phyloP scores from a whole-genome alignment of 2,888 invertebrate species.

The Bimastos eiseni region DNA sequence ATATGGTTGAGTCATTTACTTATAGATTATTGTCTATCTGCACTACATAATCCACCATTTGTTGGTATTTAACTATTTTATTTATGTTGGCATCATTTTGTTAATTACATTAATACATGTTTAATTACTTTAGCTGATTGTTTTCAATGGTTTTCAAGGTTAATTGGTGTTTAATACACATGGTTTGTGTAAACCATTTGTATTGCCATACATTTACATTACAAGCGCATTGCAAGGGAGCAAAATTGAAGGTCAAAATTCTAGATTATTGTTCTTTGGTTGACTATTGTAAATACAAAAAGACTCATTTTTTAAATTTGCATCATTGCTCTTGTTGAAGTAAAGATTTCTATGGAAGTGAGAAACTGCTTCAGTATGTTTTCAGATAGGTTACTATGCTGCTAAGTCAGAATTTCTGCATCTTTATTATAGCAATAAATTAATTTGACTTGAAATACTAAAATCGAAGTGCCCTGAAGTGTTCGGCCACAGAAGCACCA shows the following conservation, averaged over 20 bases:
- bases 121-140: neutral
- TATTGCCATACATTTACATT: neutral
- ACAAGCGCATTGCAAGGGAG: neutral
- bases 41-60: neutral
- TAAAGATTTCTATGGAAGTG: neutral
- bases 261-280: constrained; percentile 3
- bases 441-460: neutral
- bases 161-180: constrained; percentile 1
- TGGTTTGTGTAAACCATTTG: neutral
- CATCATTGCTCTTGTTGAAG: neutral
- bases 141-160: neutral
- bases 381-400: no score
- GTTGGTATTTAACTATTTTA: neutral
- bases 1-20: neutral
- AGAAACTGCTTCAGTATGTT: neutral
- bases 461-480: neutral
- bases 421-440: neutral
- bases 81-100: neutral
- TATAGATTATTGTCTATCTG: neutral
- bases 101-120: neutral
- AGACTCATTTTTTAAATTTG: neutral
- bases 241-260: neutral
- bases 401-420: neutral
- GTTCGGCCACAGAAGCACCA: no score
- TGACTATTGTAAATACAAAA: neutral